These are phyloP conservation scores for Anguilla megastoma DNA, from an alignment of 2,797 vertebrate genomes.

Conservation along the genomic window DNA sequence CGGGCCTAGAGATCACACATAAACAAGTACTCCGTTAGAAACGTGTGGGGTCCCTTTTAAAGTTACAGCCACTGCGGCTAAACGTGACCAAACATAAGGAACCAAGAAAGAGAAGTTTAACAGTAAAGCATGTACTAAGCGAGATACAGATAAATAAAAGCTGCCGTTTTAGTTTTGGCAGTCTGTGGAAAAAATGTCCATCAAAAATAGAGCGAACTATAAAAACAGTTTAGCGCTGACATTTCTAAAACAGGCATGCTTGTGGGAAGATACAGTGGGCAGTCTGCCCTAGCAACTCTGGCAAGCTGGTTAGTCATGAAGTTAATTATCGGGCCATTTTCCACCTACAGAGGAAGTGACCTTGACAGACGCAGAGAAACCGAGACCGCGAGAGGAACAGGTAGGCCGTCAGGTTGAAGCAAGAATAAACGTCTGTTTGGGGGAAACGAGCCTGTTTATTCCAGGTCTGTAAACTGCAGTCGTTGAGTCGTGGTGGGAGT, in stretches of 20 bases:
- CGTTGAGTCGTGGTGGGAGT: slow-evolving; percentile 27
- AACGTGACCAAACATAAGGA: neutral
- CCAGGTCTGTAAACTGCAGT: slow-evolving; percentile 7
- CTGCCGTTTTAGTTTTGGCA: neutral
- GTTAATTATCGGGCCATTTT: slow-evolving; percentile 11
- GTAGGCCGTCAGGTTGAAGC: neutral
- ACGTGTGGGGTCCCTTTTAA: neutral
- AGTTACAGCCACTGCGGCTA: too few species aligned
- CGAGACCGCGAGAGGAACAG: neutral
- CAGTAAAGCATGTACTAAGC: neutral
- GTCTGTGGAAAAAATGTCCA: neutral
- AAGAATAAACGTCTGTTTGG: neutral
- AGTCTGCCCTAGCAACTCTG: neutral
- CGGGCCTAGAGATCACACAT: neutral
- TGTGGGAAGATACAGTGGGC: neutral
- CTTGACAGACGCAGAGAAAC: slow-evolving; percentile 26
- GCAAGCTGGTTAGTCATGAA: neutral
- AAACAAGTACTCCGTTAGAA: neutral
- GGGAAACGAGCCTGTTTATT: neutral
- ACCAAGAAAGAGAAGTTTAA: neutral
- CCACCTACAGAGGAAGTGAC: slow-evolving; percentile 20
- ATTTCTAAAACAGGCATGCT: neutral
- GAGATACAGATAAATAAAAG: neutral
- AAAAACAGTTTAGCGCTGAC: neutral
- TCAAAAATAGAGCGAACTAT: neutral